phyloP scores from a whole-genome alignment of 2,888 invertebrate species.

The Metellina segmentata region DNA sequence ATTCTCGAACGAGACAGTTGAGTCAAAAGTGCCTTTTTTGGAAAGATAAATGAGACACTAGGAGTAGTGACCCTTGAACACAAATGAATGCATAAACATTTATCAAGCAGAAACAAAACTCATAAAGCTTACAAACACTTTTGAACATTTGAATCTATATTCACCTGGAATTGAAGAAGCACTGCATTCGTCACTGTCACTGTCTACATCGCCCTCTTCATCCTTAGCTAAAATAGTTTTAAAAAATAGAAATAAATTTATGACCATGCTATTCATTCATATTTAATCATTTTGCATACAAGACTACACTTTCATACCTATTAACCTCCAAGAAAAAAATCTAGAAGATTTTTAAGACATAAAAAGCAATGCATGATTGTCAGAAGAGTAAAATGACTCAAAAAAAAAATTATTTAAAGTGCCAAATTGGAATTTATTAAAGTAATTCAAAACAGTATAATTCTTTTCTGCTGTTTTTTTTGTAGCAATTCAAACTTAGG shows the following conservation, averaged over 20 bases:
- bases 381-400: too few species aligned
- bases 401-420: too few species aligned
- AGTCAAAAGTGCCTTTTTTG: too few species aligned
- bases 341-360: neutral
- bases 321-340: neutral
- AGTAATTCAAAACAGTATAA: too few species aligned
- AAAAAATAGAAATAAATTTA: neutral
- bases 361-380: neutral
- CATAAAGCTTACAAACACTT: neutral
- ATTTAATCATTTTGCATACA: too few species aligned
- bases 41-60: too few species aligned
- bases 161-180: neutral
- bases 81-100: neutral
- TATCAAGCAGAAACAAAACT: neutral
- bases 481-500: too few species aligned
- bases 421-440: too few species aligned
- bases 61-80: too few species aligned
- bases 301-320: neutral
- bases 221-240: neutral
- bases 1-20: too few species aligned
- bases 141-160: neutral
- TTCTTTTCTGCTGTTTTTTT: too few species aligned
- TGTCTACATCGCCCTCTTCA: neutral
- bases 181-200: slow-evolving; percentile 1
- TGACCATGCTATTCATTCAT: too few species aligned